These are phyloP conservation scores for Cololabis saira DNA, from an alignment of 2,113 vertebrate genomes.

Conservation along the genomic window DNA sequence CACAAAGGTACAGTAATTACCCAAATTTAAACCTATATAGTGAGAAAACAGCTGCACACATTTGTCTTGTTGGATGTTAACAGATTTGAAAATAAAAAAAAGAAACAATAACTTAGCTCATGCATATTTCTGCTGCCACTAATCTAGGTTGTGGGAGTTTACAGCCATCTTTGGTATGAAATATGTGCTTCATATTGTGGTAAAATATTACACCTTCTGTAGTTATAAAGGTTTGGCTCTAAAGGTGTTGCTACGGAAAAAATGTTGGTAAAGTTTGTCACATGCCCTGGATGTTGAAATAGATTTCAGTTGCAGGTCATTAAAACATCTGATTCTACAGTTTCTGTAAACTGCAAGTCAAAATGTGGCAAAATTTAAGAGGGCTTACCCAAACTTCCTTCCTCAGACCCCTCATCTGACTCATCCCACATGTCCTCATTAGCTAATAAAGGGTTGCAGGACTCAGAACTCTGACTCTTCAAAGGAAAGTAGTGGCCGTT, in stretches of 20 bases:
- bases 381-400: constrained; percentile 85
- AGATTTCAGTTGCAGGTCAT: too few species aligned
- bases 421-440: constrained; percentile 93
- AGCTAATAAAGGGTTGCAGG: constrained; percentile 89
- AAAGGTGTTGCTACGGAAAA: not conserved
- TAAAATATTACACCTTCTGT: not conserved
- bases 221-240: not conserved
- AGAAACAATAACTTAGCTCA: too few species aligned
- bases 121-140: too few species aligned
- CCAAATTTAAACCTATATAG: too few species aligned
- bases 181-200: not conserved
- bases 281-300: not conserved
- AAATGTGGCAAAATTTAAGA: too few species aligned
- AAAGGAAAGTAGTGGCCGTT: constrained; percentile 94
- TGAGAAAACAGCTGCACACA: too few species aligned
- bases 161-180: not conserved
- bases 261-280: not conserved
- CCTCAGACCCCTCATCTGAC: constrained; percentile 83
- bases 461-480: constrained; percentile 84
- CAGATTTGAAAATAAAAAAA: too few species aligned
- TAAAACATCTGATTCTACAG: not conserved
- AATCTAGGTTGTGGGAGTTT: too few species aligned
- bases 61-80: too few species aligned
- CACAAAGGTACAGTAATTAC: too few species aligned
- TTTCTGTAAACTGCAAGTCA: not conserved